phyloP scores from a whole-genome alignment of 2,888 invertebrate genomes.

The Apamea crenata region DNA sequence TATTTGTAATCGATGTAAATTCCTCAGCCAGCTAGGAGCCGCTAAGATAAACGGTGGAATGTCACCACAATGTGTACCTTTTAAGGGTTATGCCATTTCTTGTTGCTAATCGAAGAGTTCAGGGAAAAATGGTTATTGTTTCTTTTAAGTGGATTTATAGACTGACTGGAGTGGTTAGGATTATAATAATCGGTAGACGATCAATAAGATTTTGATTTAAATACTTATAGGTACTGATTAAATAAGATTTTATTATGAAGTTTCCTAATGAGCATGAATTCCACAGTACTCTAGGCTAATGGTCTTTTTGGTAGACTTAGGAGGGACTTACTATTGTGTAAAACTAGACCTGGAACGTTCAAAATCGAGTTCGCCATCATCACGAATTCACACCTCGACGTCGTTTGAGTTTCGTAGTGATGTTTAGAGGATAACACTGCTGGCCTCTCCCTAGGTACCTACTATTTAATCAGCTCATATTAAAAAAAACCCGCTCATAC shows the following conservation, averaged over 20 bases:
- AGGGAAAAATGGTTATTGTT: conserved; percentile 25
- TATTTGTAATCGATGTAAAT: conserved; percentile 73
- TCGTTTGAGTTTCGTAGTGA: background rate
- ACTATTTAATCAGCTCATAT: background rate
- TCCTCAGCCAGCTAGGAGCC: conserved; percentile 59
- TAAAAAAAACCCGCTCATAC: conserved; percentile 2
- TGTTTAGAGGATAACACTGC: background rate
- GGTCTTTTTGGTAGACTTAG: background rate
- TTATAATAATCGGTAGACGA: background rate
- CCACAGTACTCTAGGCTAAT: background rate
- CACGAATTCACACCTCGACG: background rate
- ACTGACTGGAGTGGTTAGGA: background rate
- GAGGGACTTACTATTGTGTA: background rate
- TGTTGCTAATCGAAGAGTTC: conserved; percentile 45
- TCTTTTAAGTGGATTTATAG: conserved; percentile 11
- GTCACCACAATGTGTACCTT: conserved; percentile 66
- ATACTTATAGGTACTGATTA: background rate
- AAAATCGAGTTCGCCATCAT: background rate
- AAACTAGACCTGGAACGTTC: background rate
- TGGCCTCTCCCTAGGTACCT: background rate
- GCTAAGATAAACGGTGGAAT: conserved; percentile 70
- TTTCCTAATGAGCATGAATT: background rate
- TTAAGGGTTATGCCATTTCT: conserved; percentile 50
- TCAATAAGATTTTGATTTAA: too few species aligned
- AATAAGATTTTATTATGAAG: background rate